These are phyloP conservation scores for Carlito syrichta DNA, from an alignment of 2,113 vertebrate genomes.

Conservation along the genomic window DNA sequence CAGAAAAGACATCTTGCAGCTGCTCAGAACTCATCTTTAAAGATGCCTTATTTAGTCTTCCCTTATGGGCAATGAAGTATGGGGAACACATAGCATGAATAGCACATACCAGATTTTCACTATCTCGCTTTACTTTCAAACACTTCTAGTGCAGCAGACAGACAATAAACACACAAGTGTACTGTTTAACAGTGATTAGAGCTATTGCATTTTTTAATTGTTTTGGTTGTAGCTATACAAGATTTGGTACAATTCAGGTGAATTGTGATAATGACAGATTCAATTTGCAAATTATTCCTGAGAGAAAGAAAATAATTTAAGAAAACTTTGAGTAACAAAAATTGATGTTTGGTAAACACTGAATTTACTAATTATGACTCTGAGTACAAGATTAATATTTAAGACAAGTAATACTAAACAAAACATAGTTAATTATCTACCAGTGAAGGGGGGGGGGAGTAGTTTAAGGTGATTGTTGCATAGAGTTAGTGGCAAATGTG, in stretches of 20 bases:
- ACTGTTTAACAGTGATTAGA: no score
- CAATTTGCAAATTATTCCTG: background rate
- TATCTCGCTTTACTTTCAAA: background rate
- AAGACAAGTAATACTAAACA: background rate
- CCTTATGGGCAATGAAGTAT: background rate
- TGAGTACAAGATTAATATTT: background rate
- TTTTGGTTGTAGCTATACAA: background rate
- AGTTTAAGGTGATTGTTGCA: background rate
- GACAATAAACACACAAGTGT: no score
- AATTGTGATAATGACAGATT: background rate
- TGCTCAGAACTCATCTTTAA: background rate
- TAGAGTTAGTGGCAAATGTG: fast-evolving
- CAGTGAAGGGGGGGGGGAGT: fast-evolving
- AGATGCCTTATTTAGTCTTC: background rate
- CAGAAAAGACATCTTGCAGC: background rate
- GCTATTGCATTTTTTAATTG: no score
- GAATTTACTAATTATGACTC: background rate
- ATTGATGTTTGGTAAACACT: background rate
- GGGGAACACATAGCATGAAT: background rate
- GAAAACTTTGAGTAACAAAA: background rate
- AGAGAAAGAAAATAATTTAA: background rate
- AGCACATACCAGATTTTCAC: no score
- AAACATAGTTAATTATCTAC: background rate
- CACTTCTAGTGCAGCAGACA: background rate
- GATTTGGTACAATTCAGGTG: background rate